Conservation (phyloP, 1,140 invertebrate species). For the Acromyrmex echinatior region DNA sequence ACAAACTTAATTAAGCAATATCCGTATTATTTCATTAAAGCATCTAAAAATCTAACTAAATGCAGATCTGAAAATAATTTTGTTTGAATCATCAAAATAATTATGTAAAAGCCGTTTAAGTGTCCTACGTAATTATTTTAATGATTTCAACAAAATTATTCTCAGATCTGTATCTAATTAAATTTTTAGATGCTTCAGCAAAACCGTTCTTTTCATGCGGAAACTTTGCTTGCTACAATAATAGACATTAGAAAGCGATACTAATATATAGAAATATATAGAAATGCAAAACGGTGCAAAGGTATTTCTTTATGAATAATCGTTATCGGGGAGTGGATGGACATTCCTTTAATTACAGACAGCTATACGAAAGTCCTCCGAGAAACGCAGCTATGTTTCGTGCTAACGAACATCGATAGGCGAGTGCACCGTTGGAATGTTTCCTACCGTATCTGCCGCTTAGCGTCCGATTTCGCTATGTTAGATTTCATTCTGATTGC, state of each 20-base stretch:
- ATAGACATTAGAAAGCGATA: conserved; percentile 1
- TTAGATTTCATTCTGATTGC: conserved; percentile 40
- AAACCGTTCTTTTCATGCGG: too few species aligned
- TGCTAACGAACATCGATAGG: conserved; percentile 44
- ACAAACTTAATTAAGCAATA: not conserved
- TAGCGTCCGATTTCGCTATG: conserved; percentile 35
- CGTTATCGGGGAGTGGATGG: not conserved
- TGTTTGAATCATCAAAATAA: too few species aligned
- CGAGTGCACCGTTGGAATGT: conserved; percentile 2
- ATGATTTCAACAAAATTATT: too few species aligned
- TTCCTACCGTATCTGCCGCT: not conserved
- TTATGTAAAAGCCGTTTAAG: too few species aligned
- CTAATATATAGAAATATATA: not conserved
- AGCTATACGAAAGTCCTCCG: not conserved
- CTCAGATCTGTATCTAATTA: too few species aligned
- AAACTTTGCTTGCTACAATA: not conserved
- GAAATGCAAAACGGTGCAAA: not conserved
- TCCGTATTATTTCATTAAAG: not conserved
- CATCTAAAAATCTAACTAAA: too few species aligned
- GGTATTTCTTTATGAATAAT: conserved; percentile 5
- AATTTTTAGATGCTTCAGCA: too few species aligned
- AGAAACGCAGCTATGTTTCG: conserved; percentile 19
- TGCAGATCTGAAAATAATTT: too few species aligned
- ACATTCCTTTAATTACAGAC: conserved; percentile 26
- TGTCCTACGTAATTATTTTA: too few species aligned